These are phyloP conservation scores for Phoenicopterus ruber DNA, from an alignment of 2,113 vertebrate species.

Conservation along the genomic window DNA sequence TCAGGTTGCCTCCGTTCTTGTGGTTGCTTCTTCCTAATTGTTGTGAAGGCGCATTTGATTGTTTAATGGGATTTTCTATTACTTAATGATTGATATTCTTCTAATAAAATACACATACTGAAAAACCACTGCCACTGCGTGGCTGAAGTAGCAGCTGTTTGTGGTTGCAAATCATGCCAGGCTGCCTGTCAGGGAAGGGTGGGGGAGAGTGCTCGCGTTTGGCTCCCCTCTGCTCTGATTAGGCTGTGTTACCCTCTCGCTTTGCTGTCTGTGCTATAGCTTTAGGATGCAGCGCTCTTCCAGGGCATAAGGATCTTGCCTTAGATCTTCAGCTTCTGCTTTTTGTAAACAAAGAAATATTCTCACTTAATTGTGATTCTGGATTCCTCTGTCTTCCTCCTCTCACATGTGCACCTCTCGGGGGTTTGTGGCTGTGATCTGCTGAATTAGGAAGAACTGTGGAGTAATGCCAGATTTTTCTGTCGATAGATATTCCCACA, in stretches of 20 bases:
- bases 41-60: neutral
- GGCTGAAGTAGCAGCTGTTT: neutral
- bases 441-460: neutral
- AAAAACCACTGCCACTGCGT: neutral
- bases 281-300: neutral
- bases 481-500: neutral
- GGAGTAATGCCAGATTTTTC: neutral
- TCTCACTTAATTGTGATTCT: neutral
- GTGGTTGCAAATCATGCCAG: neutral
- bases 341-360: neutral
- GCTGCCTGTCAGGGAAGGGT: neutral
- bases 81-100: neutral
- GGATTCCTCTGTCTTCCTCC: neutral
- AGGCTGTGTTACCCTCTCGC: neutral
- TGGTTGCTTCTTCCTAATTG: neutral
- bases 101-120: neutral
- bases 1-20: neutral
- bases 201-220: neutral
- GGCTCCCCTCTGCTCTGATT: neutral
- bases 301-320: neutral
- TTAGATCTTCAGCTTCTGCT: neutral
- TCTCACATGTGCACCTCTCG: rapidly evolving
- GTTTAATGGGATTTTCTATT: neutral
- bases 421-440: neutral
- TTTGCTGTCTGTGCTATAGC: neutral